A percentile compares a stretch with the other conserved stretches of the same genome.
Evolutionary conservation across 1,140 invertebrate genomes (phyloP).

Genomic region (Eueides isabella): DNA sequence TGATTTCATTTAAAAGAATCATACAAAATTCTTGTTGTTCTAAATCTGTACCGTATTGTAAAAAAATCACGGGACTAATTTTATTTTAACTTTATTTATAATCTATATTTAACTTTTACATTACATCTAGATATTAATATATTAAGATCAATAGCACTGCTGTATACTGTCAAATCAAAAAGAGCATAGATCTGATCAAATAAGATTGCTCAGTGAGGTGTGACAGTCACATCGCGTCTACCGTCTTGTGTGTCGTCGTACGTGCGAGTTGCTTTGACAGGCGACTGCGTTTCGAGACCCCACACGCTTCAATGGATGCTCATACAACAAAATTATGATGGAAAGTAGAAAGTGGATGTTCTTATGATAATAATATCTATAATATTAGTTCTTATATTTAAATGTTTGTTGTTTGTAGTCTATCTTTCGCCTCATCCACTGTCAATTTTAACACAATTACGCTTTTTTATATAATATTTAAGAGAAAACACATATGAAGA

Average conservation of each 20-base stretch:
- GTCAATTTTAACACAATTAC: too few species aligned
- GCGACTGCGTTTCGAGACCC: conserved; percentile 41
- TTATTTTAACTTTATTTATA: too few species aligned
- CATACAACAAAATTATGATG: conserved; percentile 34
- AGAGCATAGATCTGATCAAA: neutral
- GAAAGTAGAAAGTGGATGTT: conserved; percentile 8
- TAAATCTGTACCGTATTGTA: too few species aligned
- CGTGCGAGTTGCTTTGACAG: conserved; percentile 53
- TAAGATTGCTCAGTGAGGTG: conserved; percentile 28
- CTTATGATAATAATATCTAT: neutral
- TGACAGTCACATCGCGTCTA: conserved; percentile 38
- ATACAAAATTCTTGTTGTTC: too few species aligned
- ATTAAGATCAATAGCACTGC: neutral
- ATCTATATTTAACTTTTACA: neutral
- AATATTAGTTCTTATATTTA: too few species aligned
- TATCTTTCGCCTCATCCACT: too few species aligned
- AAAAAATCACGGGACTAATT: too few species aligned
- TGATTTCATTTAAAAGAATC: too few species aligned
- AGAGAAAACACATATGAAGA: too few species aligned
- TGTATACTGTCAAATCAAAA: conserved; percentile 13
- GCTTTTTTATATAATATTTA: too few species aligned
- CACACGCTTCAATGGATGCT: conserved; percentile 35
- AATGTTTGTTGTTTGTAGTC: too few species aligned
- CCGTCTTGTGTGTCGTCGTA: conserved; percentile 38
- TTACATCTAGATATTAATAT: neutral